Evolutionary conservation across 2,888 invertebrate species (phyloP).

Genomic region (Chrysomela aeneicollis): DNA sequence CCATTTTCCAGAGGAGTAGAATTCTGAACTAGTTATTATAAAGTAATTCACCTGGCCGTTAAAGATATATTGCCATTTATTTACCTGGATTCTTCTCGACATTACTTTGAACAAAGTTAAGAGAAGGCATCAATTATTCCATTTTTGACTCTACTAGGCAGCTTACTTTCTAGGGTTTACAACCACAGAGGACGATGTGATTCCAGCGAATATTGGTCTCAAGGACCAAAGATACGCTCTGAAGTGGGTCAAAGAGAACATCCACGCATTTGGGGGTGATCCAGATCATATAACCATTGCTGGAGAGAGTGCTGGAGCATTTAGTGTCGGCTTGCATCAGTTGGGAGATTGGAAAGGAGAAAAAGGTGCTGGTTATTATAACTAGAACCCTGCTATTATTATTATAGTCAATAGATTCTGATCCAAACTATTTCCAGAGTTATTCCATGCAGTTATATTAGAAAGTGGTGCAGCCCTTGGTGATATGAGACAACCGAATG

Average conservation of each 20-base stretch:
- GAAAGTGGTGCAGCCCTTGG: constrained; percentile 31
- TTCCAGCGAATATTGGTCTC: constrained; percentile 20
- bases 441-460: constrained; percentile 31
- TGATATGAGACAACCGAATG: constrained; percentile 12
- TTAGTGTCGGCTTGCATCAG: constrained; percentile 7
- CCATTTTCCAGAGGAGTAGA: too few species aligned
- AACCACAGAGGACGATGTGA: constrained; percentile 19
- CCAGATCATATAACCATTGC: constrained; percentile 15
- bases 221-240: constrained; percentile 19
- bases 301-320: constrained; percentile 24
- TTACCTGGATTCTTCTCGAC: too few species aligned
- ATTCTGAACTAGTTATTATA: too few species aligned
- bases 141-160: too few species aligned
- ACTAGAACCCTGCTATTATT: too few species aligned
- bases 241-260: constrained; percentile 19
- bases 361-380: too few species aligned
- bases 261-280: constrained; percentile 21
- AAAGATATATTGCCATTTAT: too few species aligned
- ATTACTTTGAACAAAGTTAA: too few species aligned
- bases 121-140: too few species aligned
- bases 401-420: too few species aligned
- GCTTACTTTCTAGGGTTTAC: constrained; percentile 15
- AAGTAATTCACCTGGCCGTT: too few species aligned
- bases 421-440: constrained; percentile 22
- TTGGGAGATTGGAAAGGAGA: constrained; percentile 9